Evolutionary conservation across 1,140 invertebrate species (phyloP).

Genomic region (Hylaeus anthracinus): DNA sequence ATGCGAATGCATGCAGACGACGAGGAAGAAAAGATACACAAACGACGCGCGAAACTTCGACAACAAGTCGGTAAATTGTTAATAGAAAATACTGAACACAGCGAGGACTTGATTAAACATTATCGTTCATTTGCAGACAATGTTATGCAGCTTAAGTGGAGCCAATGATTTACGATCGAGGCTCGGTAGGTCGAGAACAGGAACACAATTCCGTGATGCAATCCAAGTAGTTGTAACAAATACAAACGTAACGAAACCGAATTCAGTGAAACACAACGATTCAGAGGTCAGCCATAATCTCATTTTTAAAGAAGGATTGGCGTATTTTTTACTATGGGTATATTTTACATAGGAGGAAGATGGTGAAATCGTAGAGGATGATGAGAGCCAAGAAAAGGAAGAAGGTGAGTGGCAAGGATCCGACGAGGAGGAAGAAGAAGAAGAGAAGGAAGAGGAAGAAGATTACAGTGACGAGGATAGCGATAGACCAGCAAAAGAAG

Average conservation of each 20-base stretch:
- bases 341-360: constrained; percentile 34
- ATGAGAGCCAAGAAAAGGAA: constrained; percentile 54
- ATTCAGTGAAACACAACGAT: constrained; percentile 44
- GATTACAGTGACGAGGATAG: constrained; percentile 60
- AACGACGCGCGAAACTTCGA: constrained; percentile 65
- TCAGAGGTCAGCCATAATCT: constrained; percentile 50
- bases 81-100: not conserved
- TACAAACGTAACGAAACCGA: constrained; percentile 48
- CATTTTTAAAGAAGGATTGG: not conserved
- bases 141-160: constrained; percentile 42
- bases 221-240: constrained; percentile 78
- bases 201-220: constrained; percentile 60
- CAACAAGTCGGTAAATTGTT: constrained; percentile 51
- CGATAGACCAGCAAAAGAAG: constrained; percentile 70
- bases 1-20: constrained; percentile 96
- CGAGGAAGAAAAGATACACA: constrained; percentile 85
- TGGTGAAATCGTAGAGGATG: constrained; percentile 51
- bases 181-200: constrained; percentile 48
- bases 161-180: constrained; percentile 72
- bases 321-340: not conserved
- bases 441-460: constrained; percentile 58
- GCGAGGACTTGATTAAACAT: constrained; percentile 11
- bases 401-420: constrained; percentile 56
- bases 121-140: constrained; percentile 27
- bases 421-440: constrained; percentile 57